phyloP scores from a whole-genome alignment of 2,113 vertebrate genomes.

The Electrona antarctica region DNA sequence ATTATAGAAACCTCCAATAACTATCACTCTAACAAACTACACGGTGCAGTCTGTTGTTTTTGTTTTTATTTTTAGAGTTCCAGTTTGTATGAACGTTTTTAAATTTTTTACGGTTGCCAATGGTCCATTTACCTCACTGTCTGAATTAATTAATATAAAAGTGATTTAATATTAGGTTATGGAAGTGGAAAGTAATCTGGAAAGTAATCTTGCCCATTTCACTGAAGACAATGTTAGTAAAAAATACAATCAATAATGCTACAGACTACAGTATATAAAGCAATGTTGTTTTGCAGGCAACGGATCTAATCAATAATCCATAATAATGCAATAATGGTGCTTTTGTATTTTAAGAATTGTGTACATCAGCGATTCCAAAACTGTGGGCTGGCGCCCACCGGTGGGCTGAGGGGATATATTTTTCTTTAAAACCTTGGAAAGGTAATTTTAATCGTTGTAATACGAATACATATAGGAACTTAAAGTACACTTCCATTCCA shows the following conservation, averaged over 20 bases:
- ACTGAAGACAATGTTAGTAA: not conserved
- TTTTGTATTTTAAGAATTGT: not conserved
- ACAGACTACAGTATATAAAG: too few species aligned
- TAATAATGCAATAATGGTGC: not conserved
- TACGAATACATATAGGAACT: too few species aligned
- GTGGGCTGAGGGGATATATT: too few species aligned
- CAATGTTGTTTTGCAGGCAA: not conserved
- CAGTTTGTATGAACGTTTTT: slow-evolving; percentile 1
- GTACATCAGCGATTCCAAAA: too few species aligned
- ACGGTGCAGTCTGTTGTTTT: slow-evolving; percentile 1
- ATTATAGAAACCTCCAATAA: too few species aligned
- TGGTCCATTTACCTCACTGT: slow-evolving; percentile 1
- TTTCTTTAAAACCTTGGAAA: too few species aligned
- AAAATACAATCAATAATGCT: not conserved
- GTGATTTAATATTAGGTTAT: slow-evolving; percentile 9
- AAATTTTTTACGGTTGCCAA: not conserved
- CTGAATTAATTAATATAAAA: not conserved
- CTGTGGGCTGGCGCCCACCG: too few species aligned
- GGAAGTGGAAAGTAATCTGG: slow-evolving; percentile 12
- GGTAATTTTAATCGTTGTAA: too few species aligned
- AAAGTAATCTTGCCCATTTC: slow-evolving; percentile 20
- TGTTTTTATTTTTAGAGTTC: slow-evolving; percentile 30
- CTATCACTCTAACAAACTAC: too few species aligned
- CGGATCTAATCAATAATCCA: not conserved
- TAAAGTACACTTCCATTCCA: too few species aligned